Evolutionary conservation across 1,140 invertebrate genomes (phyloP), one percentile per base, ranked within the genome.

Genomic region (Drosophila pseudoananassae): DNA sequence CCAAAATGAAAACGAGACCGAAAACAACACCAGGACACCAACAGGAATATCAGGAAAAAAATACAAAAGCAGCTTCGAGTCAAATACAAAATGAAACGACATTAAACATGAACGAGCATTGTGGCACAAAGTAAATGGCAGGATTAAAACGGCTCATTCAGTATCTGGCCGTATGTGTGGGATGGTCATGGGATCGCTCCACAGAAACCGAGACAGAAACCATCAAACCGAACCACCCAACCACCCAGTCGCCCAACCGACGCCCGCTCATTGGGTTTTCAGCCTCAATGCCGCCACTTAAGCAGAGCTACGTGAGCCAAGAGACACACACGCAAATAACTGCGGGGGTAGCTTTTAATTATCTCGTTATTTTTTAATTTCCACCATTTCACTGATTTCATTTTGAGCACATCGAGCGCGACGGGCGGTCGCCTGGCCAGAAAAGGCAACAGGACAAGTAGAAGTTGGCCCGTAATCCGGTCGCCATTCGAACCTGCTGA

Each of bases 341-440:
- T 85, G 77, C 81, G 77, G 81, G 64, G 81, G 81, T 77, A 81
- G 77, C 81, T 85, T 85, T 85, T 85, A 85, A 85, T 85, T 85
- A 85, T 85, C 81, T 85, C 81, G 81, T 85, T 85, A 85, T 85
- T 85, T 85, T 84, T 85, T 85, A 85, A 85, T 85, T 85, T 85
- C 77, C 73, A 80, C 55, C 81, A 85, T 85, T 85, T 85, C 68
- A 80, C 77, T 85, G 81, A 85, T 85, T 85, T 85, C 81, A 77
- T 84, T 72, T 73, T 72, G 51, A 83, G 80, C 65, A 59, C 71
- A 79, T 66, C 52, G 76, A 66, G 69, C 60, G 63, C 77, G 50
- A 58, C 57, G 71, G 77, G 71, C 17, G 70, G 72, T 58, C 40
- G 46, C 23, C 45, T 25, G 43, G 49, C 50, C 58, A 31, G 49